Evolutionary conservation across 1,140 invertebrate species (phyloP), one percentile per base, ranked within the genome.

Genomic region (Platorchestia sp.): DNA sequence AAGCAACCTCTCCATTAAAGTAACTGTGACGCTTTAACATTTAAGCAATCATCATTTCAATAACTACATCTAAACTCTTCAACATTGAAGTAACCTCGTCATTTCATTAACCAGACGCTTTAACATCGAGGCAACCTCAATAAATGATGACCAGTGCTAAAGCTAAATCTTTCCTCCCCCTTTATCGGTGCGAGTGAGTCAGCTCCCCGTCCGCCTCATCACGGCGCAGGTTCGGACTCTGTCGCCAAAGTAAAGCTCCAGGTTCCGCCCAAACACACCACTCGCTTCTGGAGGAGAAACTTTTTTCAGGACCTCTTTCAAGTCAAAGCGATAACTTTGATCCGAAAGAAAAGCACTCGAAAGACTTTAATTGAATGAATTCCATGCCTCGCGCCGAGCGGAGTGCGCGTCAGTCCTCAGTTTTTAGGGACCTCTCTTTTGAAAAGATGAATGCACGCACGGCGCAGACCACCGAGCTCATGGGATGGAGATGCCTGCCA

Each of bases 291-390:
- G 44, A 93, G 45, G 45, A 44, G 45, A 93, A 93, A 93, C 91
- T 93, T 93, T 93, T 93, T 93, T 93, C 40, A 22, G 91, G 45
- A 41, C 45, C 91, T 93, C 91, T 93, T 93, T 93, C 91, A 93
- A 93, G 91, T 45, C 91, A 47, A 93, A 42, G 91, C 91, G 91
- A 93, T 93, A 93, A 93, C 91, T 93, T 93, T 93, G 43, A 93
- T 93, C 91, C 91, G 91, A 93, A 93, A 93, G 91, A 93, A 93
- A 93, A 93, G 91, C 91, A 93, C 91, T 93, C 91, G 91, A 93
- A 93, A 47, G 91, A 93, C 91, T 93, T 93, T 93, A 93, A 93
- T 93, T 93, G 91, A 93, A 93, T 93, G 91, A 93, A 93, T 93
- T 93, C 91, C 91, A 45, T 93, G 91, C 91, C 91, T 93, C 44